Evolutionary conservation across 2,888 invertebrate species (phyloP), one percentile per base, ranked within the genome.

Genomic region (Boloria selene): DNA sequence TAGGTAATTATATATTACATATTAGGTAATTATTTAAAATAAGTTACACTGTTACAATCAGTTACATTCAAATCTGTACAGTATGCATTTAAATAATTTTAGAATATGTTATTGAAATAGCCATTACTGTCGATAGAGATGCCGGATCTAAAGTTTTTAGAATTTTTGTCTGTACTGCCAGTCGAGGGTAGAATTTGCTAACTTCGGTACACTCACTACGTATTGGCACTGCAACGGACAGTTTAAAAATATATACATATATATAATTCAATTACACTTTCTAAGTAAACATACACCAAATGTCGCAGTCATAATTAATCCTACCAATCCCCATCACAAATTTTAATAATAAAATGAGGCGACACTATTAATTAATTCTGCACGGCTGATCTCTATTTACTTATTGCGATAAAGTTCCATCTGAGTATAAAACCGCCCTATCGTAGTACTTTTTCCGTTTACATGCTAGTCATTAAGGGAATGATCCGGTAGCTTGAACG

Each of bases 321-420:
- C 70, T 67, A 77, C 77, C 82, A 82, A 85, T 84, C 81, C 81
- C 75, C 77, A 71, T 76, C 64, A 72, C 79, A 77, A 78, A 84
- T 87, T 85, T 85, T 80, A 86, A 83, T 87, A 86, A 84, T 82
- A 79, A 83, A 87, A 84, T 86, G 86, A 85, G 83, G 86, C 88
- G 87, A 85, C 84, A 77, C 83, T 79, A 85, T 83, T 87, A 87
- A 90, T 92, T 89, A 88, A 86, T 90, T 91, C 86, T 81, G 75
- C 79, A 72, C 79, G 82, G 78, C 79, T 87, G 86, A 85, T 82
- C 86, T 77, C 75, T 77, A 78, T 75, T 71, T 70, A 73, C 70
- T 79, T 76, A 81, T 70, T 80, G 76, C 78, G 83, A 85, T 80
- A 84, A 72, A 78, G 84, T 85, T 80, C 80, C 72, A 80, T 77